A percentile compares a stretch with the other conserved stretches of the same genome.
phyloP scores from a whole-genome alignment of 2,113 vertebrate genomes.

The Telmatochromis brichardi region DNA sequence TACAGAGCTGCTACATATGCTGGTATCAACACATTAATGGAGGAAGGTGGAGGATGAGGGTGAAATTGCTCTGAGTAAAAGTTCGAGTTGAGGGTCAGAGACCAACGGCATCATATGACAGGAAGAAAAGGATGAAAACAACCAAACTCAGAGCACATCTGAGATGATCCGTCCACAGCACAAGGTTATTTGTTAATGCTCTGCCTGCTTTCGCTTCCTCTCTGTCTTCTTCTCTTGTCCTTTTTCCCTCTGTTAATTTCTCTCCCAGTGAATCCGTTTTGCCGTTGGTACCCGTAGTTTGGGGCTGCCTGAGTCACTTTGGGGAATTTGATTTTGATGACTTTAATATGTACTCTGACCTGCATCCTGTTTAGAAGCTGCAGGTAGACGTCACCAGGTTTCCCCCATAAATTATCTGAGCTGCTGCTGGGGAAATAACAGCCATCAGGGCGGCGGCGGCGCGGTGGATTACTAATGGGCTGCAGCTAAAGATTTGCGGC shows the following conservation, averaged over 20 bases:
- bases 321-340: constrained; percentile 31
- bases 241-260: background rate
- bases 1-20: background rate
- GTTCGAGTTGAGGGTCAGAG: background rate
- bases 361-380: constrained; percentile 19
- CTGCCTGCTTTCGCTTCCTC: background rate
- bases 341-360: constrained; percentile 26
- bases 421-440: constrained; percentile 41
- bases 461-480: constrained; percentile 45
- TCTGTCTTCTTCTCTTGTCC: background rate
- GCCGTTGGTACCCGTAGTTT: background rate
- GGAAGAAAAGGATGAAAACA: background rate
- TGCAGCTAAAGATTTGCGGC: constrained; percentile 48
- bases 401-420: constrained; percentile 29
- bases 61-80: background rate
- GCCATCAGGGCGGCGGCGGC: background rate
- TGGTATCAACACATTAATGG: background rate
- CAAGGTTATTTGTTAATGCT: background rate
- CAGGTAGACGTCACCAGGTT: background rate
- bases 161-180: background rate
- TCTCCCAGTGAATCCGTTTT: background rate
- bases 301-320: constrained; percentile 21
- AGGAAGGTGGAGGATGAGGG: background rate
- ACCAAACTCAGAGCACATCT: background rate
- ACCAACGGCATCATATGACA: background rate